A percentile compares a stretch with the other conserved stretches of the same genome.
phyloP scores from a whole-genome alignment of 2,888 invertebrate genomes.

The Drosophila mulleri region DNA sequence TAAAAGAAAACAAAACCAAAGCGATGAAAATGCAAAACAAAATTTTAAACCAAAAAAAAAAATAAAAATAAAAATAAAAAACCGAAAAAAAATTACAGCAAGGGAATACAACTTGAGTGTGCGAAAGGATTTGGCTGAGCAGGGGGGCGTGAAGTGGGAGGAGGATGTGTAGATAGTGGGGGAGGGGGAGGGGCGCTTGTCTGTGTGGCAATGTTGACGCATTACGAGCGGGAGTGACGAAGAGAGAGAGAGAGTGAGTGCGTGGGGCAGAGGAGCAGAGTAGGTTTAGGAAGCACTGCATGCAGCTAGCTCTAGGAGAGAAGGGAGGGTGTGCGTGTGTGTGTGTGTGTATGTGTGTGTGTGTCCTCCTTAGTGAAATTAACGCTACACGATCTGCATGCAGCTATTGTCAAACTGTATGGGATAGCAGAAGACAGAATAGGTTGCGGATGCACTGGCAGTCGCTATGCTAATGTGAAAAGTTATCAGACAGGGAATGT shows the following conservation, averaged over 20 bases:
- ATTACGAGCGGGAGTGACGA: background rate
- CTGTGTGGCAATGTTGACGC: background rate
- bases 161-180: too few species aligned
- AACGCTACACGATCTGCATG: background rate
- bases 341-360: background rate
- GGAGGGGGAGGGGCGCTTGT: too few species aligned
- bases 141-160: background rate
- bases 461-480: too few species aligned
- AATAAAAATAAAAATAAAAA: background rate
- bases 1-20: conserved; percentile 81
- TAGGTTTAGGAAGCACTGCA: background rate
- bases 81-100: background rate
- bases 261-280: background rate
- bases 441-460: background rate
- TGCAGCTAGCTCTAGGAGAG: background rate
- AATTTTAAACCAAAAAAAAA: conserved; percentile 39
- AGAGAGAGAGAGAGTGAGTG: background rate
- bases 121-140: conserved; percentile 11
- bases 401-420: background rate
- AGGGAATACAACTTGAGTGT: conserved; percentile 3
- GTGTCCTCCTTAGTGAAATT: background rate
- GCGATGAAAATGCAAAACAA: conserved; percentile 73
- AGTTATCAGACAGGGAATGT: too few species aligned
- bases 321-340: background rate
- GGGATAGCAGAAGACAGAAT: too few species aligned